Evolutionary conservation across 2,888 invertebrate genomes (phyloP).

Genomic region (Drosophila birchii): DNA sequence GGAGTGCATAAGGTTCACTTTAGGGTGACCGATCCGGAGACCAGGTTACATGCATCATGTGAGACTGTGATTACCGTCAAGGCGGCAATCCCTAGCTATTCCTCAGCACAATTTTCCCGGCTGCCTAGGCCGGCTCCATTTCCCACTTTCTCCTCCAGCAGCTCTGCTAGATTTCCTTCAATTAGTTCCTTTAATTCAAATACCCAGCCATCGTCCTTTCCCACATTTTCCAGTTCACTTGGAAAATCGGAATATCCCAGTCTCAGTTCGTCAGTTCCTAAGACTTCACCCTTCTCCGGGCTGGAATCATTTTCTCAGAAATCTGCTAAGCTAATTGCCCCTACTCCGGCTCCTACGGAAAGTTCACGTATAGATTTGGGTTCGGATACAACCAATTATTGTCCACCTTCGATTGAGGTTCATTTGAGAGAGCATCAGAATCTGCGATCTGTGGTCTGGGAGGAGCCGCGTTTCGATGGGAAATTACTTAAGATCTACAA

Average conservation of each 20-base stretch:
- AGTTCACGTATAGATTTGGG: conserved; percentile 58
- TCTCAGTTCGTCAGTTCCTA: neutral
- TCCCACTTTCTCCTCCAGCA: conserved; percentile 6
- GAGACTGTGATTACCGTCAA: conserved; percentile 87
- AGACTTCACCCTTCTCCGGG: neutral
- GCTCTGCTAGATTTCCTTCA: conserved; percentile 5
- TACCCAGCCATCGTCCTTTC: conserved; percentile 11
- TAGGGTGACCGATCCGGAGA: conserved; percentile 86
- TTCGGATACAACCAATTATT: conserved; percentile 82
- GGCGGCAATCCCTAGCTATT: conserved; percentile 6
- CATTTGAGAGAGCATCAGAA: conserved; percentile 86
- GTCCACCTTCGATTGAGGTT: conserved; percentile 88
- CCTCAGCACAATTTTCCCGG: conserved; percentile 59
- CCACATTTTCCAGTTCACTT: conserved; percentile 6
- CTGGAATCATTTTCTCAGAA: conserved; percentile 3
- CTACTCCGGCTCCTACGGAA: conserved; percentile 16
- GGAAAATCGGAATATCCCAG: conserved; percentile 7
- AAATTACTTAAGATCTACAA: conserved; percentile 84
- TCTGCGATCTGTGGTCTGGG: conserved; percentile 87
- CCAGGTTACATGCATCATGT: conserved; percentile 86
- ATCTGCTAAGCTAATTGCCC: conserved; percentile 12
- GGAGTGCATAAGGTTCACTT: conserved; percentile 87
- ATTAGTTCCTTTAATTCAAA: neutral
- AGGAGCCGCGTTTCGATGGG: conserved; percentile 87
- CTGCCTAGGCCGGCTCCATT: conserved; percentile 16